Conservation (phyloP, 2,888 invertebrate genomes). For the Blera fallax region DNA sequence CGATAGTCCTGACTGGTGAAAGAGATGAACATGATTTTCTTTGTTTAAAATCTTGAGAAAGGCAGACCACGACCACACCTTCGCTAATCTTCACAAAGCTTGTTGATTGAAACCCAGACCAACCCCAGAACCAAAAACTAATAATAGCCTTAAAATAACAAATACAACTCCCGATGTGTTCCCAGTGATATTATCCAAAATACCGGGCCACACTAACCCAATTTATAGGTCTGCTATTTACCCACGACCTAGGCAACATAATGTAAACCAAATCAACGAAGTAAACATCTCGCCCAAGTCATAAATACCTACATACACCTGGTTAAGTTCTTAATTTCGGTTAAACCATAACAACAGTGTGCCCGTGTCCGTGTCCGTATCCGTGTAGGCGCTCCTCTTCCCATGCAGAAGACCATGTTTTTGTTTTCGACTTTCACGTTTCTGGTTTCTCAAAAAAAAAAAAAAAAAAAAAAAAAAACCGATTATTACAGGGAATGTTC, state of each 20-base stretch:
- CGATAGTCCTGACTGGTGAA: no score
- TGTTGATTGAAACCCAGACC: not conserved
- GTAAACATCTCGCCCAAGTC: conserved; percentile 53
- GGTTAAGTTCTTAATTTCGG: conserved; percentile 23
- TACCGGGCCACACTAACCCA: conserved; percentile 9
- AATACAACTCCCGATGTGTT: not conserved
- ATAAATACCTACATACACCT: conserved; percentile 41
- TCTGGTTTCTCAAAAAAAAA: not conserved
- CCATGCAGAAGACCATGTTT: not conserved
- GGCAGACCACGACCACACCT: no score
- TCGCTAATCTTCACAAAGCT: not conserved
- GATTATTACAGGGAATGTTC: conserved; percentile 49
- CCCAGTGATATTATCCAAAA: not conserved
- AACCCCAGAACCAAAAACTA: not conserved
- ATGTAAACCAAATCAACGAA: conserved; percentile 38
- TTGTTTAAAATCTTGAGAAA: no score
- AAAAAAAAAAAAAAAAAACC: no score
- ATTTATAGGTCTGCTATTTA: conserved; percentile 27
- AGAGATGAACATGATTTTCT: no score
- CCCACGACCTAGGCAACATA: conserved; percentile 40
- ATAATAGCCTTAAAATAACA: not conserved
- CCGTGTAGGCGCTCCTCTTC: not conserved
- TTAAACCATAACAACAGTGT: conserved; percentile 7
- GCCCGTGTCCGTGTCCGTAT: not conserved
- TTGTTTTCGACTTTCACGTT: not conserved